Percentiles rank a stretch among this genome's conserved stretches.
Evolutionary conservation across 2,113 vertebrate genomes (phyloP).

Genomic region (Corythornis vintsioides): DNA sequence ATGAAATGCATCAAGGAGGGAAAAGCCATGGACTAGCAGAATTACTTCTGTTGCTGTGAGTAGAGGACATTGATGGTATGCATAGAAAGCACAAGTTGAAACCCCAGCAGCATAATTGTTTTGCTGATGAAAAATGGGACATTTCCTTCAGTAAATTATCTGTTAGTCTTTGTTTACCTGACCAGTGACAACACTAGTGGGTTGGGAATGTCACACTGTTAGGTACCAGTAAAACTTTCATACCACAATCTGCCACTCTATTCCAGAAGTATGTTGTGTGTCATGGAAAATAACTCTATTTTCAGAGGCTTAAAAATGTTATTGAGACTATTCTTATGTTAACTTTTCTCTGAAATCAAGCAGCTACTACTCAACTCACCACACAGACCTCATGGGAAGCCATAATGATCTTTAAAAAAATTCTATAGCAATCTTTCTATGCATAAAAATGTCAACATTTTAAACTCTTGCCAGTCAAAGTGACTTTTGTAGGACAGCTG

Average conservation of each 20-base stretch:
- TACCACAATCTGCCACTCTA: neutral
- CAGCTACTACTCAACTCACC: neutral
- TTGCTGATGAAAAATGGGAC: neutral
- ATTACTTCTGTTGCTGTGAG: neutral
- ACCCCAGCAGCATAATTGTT: neutral
- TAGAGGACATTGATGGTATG: neutral
- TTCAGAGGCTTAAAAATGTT: neutral
- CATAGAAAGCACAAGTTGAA: neutral
- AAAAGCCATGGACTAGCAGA: neutral
- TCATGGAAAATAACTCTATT: slow-evolving; percentile 1
- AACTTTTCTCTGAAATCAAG: neutral
- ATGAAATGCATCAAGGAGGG: neutral
- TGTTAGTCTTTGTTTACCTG: slow-evolving; percentile 14
- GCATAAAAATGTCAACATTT: neutral
- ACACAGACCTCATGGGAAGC: neutral
- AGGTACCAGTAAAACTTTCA: neutral
- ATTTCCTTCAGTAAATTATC: neutral
- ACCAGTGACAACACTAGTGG: neutral
- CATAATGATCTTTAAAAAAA: neutral
- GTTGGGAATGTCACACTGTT: slow-evolving; percentile 8
- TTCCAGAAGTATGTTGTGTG: neutral
- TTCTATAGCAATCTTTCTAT: neutral
- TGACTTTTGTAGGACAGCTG: neutral
- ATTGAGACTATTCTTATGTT: neutral
- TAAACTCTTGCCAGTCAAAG: neutral